Conservation (phyloP, 1,140 invertebrate species). For the Zelostemma sp. region DNA sequence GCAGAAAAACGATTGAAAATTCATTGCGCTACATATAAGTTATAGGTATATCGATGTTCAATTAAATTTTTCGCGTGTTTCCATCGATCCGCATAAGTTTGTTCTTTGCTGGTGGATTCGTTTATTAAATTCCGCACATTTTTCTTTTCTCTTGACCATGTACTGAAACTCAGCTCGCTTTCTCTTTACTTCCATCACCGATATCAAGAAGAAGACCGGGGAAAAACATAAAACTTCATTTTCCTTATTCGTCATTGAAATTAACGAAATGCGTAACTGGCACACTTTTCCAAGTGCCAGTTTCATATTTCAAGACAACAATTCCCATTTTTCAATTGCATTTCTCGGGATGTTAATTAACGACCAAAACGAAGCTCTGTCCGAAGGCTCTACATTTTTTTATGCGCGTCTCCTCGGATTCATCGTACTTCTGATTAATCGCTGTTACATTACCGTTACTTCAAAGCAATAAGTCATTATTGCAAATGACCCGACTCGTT, state of each 20-base stretch:
- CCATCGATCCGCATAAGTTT: no score
- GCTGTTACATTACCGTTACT: constrained; percentile 3
- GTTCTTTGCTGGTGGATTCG: no score
- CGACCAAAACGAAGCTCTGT: neutral
- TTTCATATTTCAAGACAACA: neutral
- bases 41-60: no score
- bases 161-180: no score
- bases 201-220: no score
- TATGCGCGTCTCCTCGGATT: neutral
- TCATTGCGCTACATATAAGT: no score
- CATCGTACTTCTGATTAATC: constrained; percentile 1
- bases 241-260: neutral
- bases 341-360: neutral
- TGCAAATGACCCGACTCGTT: neutral
- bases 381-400: neutral
- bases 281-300: neutral
- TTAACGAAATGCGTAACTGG: neutral
- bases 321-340: neutral
- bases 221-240: no score
- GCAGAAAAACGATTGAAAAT: no score
- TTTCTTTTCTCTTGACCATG: no score
- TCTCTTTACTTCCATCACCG: no score
- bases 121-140: no score
- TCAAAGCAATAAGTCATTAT: neutral
- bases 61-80: no score